Base-by-base conservation (phyloP, 37 sponge, comb jelly and placozoan genomes). In the Ephydatia muelleri region DNA sequence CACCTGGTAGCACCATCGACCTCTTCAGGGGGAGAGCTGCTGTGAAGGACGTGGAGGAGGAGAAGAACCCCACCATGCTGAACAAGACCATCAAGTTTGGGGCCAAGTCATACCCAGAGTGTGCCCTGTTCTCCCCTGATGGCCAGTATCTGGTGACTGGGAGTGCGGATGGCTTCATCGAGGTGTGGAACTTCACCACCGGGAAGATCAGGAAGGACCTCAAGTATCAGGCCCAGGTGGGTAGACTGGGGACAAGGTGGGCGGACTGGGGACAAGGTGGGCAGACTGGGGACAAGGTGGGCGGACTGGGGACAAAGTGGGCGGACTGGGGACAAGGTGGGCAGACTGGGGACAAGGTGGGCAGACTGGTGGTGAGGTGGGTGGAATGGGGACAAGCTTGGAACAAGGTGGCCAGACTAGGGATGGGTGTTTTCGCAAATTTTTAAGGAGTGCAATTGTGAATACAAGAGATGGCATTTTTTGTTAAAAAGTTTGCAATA, bases 101-200 rank as follows among this genome's bases (percentile, higher is more conserved):
- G 16, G 67, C 80, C 75, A 96, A 94, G 88, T 93, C 97, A 0
- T 91, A 95, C 69, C 95, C 95, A 0, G 97, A 98, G 90, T 88
- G 93, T 38, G 93, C 93, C 14, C 47, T 67, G 6, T 98, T 94
- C 79, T 98, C 99, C 19, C 99, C 99, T 25, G 99, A 98, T 48
- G 99, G 99, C 0, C 99, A 98, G 81, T 96, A 96, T 79, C 87
- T 98, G 43, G 99, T 98, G 34, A 98, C 97, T 5, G 99, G 99
- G 3, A 94, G 93, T 83, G 92, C 92, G 28, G 99, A 98, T 48
- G 99, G 99, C 36, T 98, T 98, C 47, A 87, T 96, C 38, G 99
- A 98, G 82, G 97, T 98, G 65, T 98, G 99, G 99, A 98, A 98
- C 74, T 98, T 96, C 88, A 88, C 91, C 48, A 98, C 99, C 3